Evolutionary conservation across 1,140 invertebrate species (phyloP), one percentile per base, ranked within the genome.

Genomic region (Pachypsylla venusta): DNA sequence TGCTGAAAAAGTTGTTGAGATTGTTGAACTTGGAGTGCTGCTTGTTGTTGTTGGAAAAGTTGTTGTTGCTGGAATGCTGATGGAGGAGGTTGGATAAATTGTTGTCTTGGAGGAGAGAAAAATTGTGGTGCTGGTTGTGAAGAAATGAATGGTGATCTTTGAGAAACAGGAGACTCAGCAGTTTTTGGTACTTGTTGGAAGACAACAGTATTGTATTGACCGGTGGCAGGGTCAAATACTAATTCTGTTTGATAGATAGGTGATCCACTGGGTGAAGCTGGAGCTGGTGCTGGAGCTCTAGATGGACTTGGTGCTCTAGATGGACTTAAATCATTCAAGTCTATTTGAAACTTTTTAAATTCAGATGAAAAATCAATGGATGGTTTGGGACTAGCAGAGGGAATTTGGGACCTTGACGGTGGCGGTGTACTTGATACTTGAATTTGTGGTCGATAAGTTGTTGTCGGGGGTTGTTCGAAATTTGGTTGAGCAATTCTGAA

Each of bases 151-250:
- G 22, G 55, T 26, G 48, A 20, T 22, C 24, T 25, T 22, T 55
- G 54, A 56, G 71, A 25, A 70, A 68, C 71, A 54, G 69, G 65
- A 39, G 74, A 70, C 27, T 71, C 75, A n/a, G 71, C 72, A 7
- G 67, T 76, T 68, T 86, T 83, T 14, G 85, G 85, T 53, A 87
- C 70, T 26, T 77, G 77, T 70, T 88, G 86, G 73, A 81, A 87
- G 25, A 87, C 73, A 61, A 86, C 81, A 13, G 84, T 85, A 66
- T 87, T 84, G 75, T 88, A 88, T 67, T 84, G 81, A 59, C 85
- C 85, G 62, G 79, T 81, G n/a, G 76, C 67, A 35, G 84, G 85
- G 71, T 89, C 84, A 70, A 79, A 88, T 0, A 87, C 77, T 5
- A 88, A 71, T 65, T 87, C 83, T 19, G 85, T 84, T 54, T 82